Base-by-base conservation (phyloP, 2,888 invertebrate genomes). In the Cryptus viduatorius region DNA sequence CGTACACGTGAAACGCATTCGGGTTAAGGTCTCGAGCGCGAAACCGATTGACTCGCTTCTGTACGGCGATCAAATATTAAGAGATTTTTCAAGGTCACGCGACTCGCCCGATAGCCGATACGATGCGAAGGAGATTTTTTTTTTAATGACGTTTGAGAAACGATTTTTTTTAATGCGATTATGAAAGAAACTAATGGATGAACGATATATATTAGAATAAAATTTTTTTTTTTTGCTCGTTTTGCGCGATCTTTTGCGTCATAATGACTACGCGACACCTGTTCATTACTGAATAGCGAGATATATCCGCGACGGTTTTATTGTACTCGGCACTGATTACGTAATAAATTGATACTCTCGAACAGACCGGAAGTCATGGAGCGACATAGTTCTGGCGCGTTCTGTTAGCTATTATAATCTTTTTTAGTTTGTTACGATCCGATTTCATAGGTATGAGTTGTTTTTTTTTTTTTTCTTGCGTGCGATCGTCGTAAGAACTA, bases 1-100 rank as follows among this genome's bases (percentile, higher is more conserved):
- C 68, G 77, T 68, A 46, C 87, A 89, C 87, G 88, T 76, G 79
- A 88, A 87, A 85, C 77, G 87, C 87, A 92, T 90, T 90, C 88
- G 84, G 92, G 90, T 91, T 90, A 91, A 91, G 91, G 91, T 84
- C 88, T 87, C 84, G 81, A 29, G 64, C 68, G 71, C 69, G 29
- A 61, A 24, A 16, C 29, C 50, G 29, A 53, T 53, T 16, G 42
- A 72, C 68, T 42, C 19, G 68, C 37, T 59, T 31, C 59, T 65
- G 61, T 59, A n/a, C 53, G 61, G 46, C 77, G 44, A 44, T 24
- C 19, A 73, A 81, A 78, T 79, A 71, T 73, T 65, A 4, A 78
- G 19, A 79, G 71, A 5, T 24, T 50, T 42, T 65, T 75, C 75
- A 65, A 79, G 75, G 67, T 56, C 56, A 56, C 12, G 3, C 56